Conservation (phyloP, 2,113 vertebrate genomes). For the Hippocampus abdominalis region DNA sequence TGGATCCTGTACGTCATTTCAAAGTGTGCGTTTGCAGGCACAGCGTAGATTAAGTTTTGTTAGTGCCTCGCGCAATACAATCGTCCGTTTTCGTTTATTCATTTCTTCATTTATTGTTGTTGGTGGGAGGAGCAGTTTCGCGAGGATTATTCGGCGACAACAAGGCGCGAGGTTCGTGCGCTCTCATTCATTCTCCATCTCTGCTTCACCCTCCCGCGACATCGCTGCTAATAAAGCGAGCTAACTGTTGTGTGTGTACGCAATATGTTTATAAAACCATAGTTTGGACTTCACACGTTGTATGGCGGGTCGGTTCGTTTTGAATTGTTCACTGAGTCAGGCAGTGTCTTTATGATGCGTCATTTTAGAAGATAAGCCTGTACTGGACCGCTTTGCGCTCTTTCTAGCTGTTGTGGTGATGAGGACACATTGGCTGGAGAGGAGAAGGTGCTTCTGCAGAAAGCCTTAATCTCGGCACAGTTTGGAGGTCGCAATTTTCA, state of each 20-base stretch:
- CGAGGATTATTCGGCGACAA: not conserved
- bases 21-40: not conserved
- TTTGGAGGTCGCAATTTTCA: slow-evolving; percentile 25
- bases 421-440: slow-evolving; percentile 7
- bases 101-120: not conserved
- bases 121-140: not conserved
- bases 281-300: not conserved
- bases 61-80: not conserved
- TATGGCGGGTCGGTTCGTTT: not conserved
- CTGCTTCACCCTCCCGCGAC: slow-evolving; percentile 15
- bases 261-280: fast-evolving
- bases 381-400: slow-evolving; percentile 21
- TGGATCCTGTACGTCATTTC: not conserved
- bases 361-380: not conserved
- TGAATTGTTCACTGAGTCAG: not conserved
- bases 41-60: not conserved
- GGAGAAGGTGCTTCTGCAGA: slow-evolving; percentile 20
- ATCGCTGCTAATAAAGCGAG: slow-evolving; percentile 37
- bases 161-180: slow-evolving; percentile 51
- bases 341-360: not conserved
- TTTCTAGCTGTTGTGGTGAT: slow-evolving; percentile 10
- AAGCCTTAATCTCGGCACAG: slow-evolving; percentile 26
- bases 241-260: slow-evolving; percentile 19
- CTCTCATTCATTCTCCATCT: slow-evolving; percentile 47
- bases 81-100: not conserved